Evolutionary conservation across 2,888 invertebrate species (phyloP), one percentile per base, ranked within the genome.

Genomic region (Germaria angustata): DNA sequence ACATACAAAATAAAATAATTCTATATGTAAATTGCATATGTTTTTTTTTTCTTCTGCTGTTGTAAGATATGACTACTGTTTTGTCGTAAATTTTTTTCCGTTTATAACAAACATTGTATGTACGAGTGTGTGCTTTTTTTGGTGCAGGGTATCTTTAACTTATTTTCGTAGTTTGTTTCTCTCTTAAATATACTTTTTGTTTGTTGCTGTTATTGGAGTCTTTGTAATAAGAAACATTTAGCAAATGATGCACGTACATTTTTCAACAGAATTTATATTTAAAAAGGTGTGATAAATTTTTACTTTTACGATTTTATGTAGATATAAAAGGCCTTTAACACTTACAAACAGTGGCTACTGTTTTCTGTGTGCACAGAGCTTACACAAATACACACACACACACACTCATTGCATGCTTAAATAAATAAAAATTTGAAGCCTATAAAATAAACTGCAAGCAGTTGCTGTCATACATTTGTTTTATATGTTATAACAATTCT

Each of bases 271-370:
- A 82, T 82, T 82, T 82, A 82, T 82, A 59, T 72, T 76, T 75
- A 75, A 69, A 82, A 79, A 82, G 82, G 82, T 82, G 82, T 82
- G 82, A 82, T 79, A 82, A 82, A 82, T 82, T 76, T 61, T 77
- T 80, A 68, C 79, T 73, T 80, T 69, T 34, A 72, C 66, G 79
- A 73, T 80, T 73, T 66, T 36, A 68, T 68, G 72, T 51, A 66
- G 66, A 66, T 59, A 73, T 61, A 66, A 80, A 75, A 28, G 57
- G 53, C 36, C 69, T 32, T 69, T 66, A 59, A 32, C 63, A 78
- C 55, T 79, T 32, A 41, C 63, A 41, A n/a, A 34, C 49, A 44
- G 55, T 55, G 63, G 55, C 71, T 79, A 76, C 59, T 68, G 76
- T 63, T n/a, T n/a, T n/a, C n/a, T 57, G 22, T 4, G 28, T 44